These are phyloP conservation scores for Agrotis segetum DNA, from an alignment of 2,888 invertebrate species.

Conservation along the genomic window DNA sequence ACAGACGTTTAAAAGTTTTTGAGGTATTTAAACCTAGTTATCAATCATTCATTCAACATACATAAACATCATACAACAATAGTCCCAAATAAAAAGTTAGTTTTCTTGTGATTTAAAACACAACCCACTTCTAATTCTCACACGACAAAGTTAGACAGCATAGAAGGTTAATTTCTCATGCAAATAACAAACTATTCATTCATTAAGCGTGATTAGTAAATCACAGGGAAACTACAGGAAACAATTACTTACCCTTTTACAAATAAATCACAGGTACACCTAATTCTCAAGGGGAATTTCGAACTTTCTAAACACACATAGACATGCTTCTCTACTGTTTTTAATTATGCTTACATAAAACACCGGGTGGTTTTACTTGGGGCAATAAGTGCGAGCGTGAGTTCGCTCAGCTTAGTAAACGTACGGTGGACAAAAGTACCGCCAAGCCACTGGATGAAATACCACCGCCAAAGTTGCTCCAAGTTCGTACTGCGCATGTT, in stretches of 20 bases:
- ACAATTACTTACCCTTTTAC: constrained; percentile 82
- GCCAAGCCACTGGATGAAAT: constrained; percentile 76
- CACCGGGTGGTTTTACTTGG: constrained; percentile 80
- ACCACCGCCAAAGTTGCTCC: constrained; percentile 58
- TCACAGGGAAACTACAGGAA: constrained; percentile 78
- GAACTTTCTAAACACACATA: constrained; percentile 85
- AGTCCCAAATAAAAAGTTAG: constrained; percentile 1
- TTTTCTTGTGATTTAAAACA: constrained; percentile 15
- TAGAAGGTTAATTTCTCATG: constrained; percentile 65
- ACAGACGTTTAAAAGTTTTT: too few relatives aligned
- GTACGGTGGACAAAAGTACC: constrained; percentile 74
- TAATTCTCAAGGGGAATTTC: constrained; percentile 76
- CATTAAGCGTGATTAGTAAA: constrained; percentile 57
- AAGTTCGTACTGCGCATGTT: constrained; percentile 71
- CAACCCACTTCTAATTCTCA: constrained; percentile 21
- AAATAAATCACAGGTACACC: constrained; percentile 81
- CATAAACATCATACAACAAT: constrained; percentile 1
- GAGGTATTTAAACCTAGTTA: not conserved
- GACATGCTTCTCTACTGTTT: constrained; percentile 84
- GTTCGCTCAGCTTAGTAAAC: constrained; percentile 67
- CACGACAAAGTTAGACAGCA: constrained; percentile 27
- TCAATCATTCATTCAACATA: not conserved
- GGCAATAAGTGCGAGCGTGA: constrained; percentile 72
- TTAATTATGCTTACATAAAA: constrained; percentile 87
- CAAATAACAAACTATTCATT: constrained; percentile 66